These are phyloP conservation scores for Agelaius phoeniceus DNA, from an alignment of 2,113 vertebrate genomes.

Conservation along the genomic window DNA sequence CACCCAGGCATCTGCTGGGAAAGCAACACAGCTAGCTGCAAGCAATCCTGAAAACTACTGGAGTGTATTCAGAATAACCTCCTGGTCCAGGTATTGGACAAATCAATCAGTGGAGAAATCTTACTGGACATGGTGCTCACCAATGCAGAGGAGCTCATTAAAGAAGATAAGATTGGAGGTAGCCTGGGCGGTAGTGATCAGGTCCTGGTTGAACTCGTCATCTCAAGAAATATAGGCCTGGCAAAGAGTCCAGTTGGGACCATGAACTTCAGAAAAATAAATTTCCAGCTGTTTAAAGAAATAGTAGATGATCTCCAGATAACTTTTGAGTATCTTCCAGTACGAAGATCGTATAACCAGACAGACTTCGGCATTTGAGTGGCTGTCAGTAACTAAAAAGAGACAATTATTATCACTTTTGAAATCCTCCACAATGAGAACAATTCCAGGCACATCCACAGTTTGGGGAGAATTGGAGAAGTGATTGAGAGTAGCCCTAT, in stretches of 20 bases:
- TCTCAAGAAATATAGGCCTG: background rate
- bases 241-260: background rate
- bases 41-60: background rate
- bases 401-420: background rate
- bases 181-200: accelerated
- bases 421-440: background rate
- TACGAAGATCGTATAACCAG: background rate
- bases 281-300: background rate
- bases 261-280: background rate
- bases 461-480: background rate
- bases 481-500: background rate
- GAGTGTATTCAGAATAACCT: background rate
- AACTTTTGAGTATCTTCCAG: background rate
- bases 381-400: background rate
- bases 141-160: background rate
- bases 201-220: background rate
- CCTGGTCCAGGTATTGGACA: background rate
- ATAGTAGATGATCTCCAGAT: background rate
- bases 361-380: background rate
- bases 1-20: background rate
- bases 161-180: background rate
- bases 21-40: background rate
- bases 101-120: background rate
- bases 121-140: background rate
- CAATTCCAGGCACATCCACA: background rate